Evolutionary conservation across 2,888 invertebrate genomes (phyloP).

Genomic region (Dasysyrphus tricinctus): DNA sequence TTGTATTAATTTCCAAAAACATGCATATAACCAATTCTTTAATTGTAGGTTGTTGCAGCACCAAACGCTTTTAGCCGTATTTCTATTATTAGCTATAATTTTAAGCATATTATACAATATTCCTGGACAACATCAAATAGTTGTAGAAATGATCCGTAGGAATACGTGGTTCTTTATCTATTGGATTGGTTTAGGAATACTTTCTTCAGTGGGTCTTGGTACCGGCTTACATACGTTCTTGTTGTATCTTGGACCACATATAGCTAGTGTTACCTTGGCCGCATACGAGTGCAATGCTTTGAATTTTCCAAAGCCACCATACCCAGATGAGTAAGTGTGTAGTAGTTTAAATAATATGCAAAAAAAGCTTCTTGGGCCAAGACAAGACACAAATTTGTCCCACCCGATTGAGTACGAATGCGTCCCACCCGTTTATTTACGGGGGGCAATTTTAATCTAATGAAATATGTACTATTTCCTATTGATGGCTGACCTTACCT

Average conservation of each 20-base stretch:
- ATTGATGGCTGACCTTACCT: no score
- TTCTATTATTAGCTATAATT: constrained; percentile 81
- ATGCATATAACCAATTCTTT: neutral
- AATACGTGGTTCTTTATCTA: constrained; percentile 86
- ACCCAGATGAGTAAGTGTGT: constrained; percentile 94
- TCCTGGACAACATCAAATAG: constrained; percentile 82
- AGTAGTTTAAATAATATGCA: neutral
- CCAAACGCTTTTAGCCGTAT: constrained; percentile 79
- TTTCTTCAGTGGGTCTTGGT: constrained; percentile 98
- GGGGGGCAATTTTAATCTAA: no score
- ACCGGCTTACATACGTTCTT: constrained; percentile 99
- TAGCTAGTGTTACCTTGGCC: constrained; percentile 98
- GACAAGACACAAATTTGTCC: no score
- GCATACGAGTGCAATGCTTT: constrained; percentile 98
- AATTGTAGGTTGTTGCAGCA: constrained; percentile 81
- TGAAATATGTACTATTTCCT: no score
- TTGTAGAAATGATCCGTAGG: constrained; percentile 81
- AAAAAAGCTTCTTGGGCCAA: no score
- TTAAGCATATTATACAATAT: constrained; percentile 82
- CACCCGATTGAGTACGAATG: no score
- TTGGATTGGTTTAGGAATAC: constrained; percentile 96
- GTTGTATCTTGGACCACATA: constrained; percentile 99
- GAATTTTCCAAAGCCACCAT: constrained; percentile 98
- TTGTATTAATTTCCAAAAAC: neutral
- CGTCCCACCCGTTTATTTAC: no score